Evolutionary conservation across 2,888 invertebrate genomes (phyloP).

Genomic region (Drosophila borborema): DNA sequence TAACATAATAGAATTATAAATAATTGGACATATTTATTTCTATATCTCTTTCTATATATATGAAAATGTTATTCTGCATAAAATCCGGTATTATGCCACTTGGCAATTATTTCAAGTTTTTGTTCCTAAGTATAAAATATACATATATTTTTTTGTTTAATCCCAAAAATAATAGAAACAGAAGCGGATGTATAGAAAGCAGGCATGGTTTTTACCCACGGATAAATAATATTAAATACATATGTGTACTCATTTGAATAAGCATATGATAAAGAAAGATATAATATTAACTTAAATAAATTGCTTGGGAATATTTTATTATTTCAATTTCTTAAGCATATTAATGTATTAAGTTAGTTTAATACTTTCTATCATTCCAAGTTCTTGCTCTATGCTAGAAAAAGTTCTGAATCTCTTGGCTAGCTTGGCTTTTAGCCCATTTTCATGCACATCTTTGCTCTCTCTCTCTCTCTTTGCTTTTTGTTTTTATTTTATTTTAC

Average conservation of each 20-base stretch:
- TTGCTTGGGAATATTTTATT: background rate
- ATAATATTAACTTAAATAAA: background rate
- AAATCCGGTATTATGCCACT: slow-evolving; percentile 58
- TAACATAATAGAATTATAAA: slow-evolving; percentile 25
- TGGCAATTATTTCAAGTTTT: slow-evolving; percentile 12
- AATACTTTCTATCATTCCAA: background rate
- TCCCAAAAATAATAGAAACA: slow-evolving; percentile 8
- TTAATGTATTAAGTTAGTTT: too few relatives aligned
- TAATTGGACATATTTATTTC: slow-evolving; percentile 13
- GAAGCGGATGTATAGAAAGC: slow-evolving; percentile 52
- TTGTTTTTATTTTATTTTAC: slow-evolving; percentile 36
- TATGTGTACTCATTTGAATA: background rate
- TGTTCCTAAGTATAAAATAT: background rate
- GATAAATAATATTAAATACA: background rate
- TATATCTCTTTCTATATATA: background rate
- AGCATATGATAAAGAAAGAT: background rate
- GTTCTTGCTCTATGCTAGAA: background rate
- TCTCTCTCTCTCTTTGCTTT: slow-evolving; percentile 11
- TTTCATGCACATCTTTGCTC: slow-evolving; percentile 6
- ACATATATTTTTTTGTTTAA: background rate
- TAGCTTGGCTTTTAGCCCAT: background rate
- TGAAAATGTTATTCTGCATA: slow-evolving; percentile 13
- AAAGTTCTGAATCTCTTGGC: background rate
- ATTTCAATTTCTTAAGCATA: too few relatives aligned
- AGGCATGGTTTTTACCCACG: slow-evolving; percentile 19